Evolutionary conservation across 2,888 invertebrate species (phyloP).

Genomic region (Lucinisca nassula): DNA sequence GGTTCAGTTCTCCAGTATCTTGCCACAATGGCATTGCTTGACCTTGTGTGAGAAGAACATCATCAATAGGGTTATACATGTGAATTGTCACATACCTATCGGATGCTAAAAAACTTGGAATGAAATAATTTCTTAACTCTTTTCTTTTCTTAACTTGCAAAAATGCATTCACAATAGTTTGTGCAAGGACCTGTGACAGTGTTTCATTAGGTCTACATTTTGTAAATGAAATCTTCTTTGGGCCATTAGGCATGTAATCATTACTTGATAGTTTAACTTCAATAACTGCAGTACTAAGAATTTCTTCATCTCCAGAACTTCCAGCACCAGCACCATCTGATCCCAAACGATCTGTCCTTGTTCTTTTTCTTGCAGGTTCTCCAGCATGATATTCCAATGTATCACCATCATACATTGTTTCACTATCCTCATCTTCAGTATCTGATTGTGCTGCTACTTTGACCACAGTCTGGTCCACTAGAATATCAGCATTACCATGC

Average conservation of each 20-base stretch:
- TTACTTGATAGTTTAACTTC: neutral
- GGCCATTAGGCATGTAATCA: neutral
- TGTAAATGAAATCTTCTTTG: neutral
- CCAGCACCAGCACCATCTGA: neutral
- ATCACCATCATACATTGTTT: no score
- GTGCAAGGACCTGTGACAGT: neutral
- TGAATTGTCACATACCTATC: neutral
- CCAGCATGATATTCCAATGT: no score
- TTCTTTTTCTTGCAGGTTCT: no score
- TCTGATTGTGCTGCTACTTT: no score
- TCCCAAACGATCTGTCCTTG: no score
- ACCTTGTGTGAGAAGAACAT: neutral
- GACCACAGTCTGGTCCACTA: no score
- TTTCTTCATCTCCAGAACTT: neutral
- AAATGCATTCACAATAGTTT: neutral
- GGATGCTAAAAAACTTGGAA: neutral
- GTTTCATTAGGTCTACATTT: neutral
- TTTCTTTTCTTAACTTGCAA: neutral
- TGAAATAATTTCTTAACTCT: neutral
- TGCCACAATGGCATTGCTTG: neutral
- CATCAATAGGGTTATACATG: neutral
- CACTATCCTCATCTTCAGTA: no score
- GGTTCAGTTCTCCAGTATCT: neutral
- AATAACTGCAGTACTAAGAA: neutral
- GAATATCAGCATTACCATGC: no score